Evolutionary conservation across 2,888 invertebrate species (phyloP).

Genomic region (Cosmopolites sordidus): DNA sequence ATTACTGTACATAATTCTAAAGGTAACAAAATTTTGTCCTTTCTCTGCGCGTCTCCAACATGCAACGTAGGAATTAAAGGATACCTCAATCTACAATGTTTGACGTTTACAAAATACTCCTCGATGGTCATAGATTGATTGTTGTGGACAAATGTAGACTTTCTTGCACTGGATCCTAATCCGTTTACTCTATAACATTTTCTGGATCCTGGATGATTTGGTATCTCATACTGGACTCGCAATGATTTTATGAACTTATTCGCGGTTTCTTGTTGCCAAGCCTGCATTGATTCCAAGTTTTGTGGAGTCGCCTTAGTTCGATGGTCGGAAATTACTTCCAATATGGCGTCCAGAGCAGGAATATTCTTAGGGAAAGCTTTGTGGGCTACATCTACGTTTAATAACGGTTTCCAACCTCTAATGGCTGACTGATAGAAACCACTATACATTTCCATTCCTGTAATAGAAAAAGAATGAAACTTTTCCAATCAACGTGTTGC

Average conservation of each 20-base stretch:
- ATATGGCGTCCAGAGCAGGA: constrained; percentile 46
- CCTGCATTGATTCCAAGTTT: constrained; percentile 12
- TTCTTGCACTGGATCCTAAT: constrained; percentile 41
- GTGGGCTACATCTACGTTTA: constrained; percentile 88
- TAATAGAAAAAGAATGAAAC: too few relatives aligned
- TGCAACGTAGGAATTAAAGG: constrained; percentile 79
- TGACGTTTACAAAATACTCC: constrained; percentile 48
- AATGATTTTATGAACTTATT: constrained; percentile 31
- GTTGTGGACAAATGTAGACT: constrained; percentile 43
- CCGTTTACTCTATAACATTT: constrained; percentile 51
- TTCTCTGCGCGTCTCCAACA: constrained; percentile 53
- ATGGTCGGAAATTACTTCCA: constrained; percentile 20
- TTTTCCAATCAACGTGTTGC: too few relatives aligned
- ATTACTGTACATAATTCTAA: constrained; percentile 77
- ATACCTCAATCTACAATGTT: constrained; percentile 44
- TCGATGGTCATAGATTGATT: constrained; percentile 46
- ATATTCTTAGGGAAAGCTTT: constrained; percentile 69
- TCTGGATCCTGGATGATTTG: constrained; percentile 43
- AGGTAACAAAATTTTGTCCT: constrained; percentile 73
- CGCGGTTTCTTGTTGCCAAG: constrained; percentile 27
- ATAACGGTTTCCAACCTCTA: constrained; percentile 79
- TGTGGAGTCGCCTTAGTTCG: constrained; percentile 11
- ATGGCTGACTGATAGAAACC: constrained; percentile 92
- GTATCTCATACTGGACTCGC: constrained; percentile 51
- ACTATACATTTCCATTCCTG: constrained; percentile 86